phyloP scores from a whole-genome alignment of 2,797 vertebrate species.

The Enoplosus armatus region DNA sequence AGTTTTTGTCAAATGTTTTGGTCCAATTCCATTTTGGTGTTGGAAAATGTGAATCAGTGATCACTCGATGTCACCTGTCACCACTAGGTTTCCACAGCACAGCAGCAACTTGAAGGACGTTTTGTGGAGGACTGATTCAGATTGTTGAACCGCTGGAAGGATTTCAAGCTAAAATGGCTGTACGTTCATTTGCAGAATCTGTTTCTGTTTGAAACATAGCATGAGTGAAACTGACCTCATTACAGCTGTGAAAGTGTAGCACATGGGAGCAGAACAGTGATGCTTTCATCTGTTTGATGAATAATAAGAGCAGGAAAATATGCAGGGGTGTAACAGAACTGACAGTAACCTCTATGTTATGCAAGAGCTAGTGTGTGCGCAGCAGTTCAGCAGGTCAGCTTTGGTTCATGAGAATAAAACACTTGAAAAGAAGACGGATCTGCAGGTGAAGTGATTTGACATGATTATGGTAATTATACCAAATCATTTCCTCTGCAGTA shows the following conservation, averaged over 20 bases:
- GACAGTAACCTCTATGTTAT: background rate
- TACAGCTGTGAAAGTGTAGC: background rate
- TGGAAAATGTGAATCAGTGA: background rate
- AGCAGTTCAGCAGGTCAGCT: background rate
- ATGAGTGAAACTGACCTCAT: background rate
- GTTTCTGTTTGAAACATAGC: background rate
- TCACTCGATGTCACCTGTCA: background rate
- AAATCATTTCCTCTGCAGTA: background rate
- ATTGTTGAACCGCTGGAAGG: background rate
- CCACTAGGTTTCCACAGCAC: background rate
- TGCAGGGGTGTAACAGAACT: background rate
- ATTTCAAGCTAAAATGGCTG: conserved; percentile 6
- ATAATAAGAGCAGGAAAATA: conserved; percentile 8
- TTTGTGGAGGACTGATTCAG: conserved; percentile 9
- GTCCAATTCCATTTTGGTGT: background rate
- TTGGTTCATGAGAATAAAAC: conserved; percentile 1
- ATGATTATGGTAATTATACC: background rate
- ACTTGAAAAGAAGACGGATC: background rate
- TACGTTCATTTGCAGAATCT: background rate
- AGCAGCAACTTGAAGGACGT: background rate
- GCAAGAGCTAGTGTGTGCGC: background rate
- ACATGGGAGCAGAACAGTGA: background rate
- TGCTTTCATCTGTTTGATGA: background rate
- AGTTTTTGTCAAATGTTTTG: background rate
- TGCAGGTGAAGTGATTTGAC: background rate